Evolutionary conservation across 2,797 vertebrate species (phyloP), one percentile per base, ranked within the genome.

Genomic region (Acanthurus leucopareius): DNA sequence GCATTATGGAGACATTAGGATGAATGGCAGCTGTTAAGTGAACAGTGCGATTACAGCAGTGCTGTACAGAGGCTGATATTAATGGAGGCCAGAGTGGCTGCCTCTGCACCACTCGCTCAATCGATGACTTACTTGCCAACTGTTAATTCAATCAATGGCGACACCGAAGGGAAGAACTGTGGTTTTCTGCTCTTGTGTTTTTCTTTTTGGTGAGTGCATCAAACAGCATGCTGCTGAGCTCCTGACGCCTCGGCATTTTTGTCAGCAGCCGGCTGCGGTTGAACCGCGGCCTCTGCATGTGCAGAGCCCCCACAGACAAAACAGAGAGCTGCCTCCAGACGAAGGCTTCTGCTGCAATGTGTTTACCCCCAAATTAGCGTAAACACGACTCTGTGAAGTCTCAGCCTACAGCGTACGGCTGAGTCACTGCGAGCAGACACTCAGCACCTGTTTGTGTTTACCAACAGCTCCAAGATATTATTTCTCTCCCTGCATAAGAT

Each of bases 361-460:
- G 86, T 92, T 91, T 72, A 72, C 59, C 83, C 78, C 77, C 51
- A 87, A 76, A 85, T 84, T 65, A 87, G 82, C 67, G 68, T 74
- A 85, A 85, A 87, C 87, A 86, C 0, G 22, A 75, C 62, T 78
- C 48, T 81, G 65, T 73, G 82, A 83, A 80, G 86, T 48, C 51
- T 64, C 25, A 49, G 77, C 61, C 73, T 42, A 22, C 79, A 69
- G 85, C 42, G 40, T 4, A 10, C 49, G 72, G 69, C 75, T 79
- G 84, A 90, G 76, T 83, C 84, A 83, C 77, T 3, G 69, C 20
- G 1, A 86, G 86, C 85, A 86, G 86, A 86, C 61, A 51, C 80
- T 85, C 86, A 32, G 70, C 86, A 86, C 87, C 87, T 90, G 88
- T 84, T 88, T 73, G 71, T 85, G 79, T 89, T 88, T 87, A 75